phyloP scores from a whole-genome alignment of 1,140 invertebrate species.

The Hypsibius dujardini region DNA sequence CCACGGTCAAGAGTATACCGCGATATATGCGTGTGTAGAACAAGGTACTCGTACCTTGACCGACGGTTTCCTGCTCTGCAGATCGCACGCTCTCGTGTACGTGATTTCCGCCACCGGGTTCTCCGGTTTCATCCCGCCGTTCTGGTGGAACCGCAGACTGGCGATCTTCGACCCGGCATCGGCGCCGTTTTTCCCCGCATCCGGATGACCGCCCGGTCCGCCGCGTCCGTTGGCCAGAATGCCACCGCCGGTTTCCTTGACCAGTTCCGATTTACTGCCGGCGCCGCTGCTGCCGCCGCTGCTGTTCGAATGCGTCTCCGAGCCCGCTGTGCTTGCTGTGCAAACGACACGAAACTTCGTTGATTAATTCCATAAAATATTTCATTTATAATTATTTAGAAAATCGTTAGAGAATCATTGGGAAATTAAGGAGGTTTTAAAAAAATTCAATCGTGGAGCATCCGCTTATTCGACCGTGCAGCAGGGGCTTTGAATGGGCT shows the following conservation, averaged over 20 bases:
- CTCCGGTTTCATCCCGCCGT: not conserved
- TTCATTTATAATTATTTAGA: too few species aligned
- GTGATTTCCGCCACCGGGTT: not conserved
- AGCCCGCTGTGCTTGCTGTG: not conserved
- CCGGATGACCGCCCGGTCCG: not conserved
- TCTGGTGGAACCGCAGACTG: not conserved
- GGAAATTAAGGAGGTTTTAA: too few species aligned
- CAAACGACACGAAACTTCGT: too few species aligned
- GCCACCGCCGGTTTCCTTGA: not conserved
- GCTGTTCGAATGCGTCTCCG: conserved; percentile 10
- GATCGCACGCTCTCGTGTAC: conserved; percentile 2
- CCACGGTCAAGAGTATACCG: too few species aligned
- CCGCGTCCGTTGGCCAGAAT: not conserved
- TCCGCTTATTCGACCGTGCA: too few species aligned
- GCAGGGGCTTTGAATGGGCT: too few species aligned
- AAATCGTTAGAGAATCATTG: too few species aligned
- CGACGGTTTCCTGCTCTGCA: conserved; percentile 1
- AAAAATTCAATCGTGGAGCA: too few species aligned
- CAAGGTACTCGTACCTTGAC: conserved; percentile 9
- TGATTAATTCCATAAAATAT: too few species aligned
- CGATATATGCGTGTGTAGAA: too few species aligned
- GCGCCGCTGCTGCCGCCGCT: conserved; percentile 1
- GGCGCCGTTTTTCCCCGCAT: not conserved
- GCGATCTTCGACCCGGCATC: not conserved
- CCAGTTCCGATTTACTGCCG: conserved; percentile 17